Evolutionary conservation across 2,888 invertebrate species (phyloP).

Genomic region (Eilema sororculum): DNA sequence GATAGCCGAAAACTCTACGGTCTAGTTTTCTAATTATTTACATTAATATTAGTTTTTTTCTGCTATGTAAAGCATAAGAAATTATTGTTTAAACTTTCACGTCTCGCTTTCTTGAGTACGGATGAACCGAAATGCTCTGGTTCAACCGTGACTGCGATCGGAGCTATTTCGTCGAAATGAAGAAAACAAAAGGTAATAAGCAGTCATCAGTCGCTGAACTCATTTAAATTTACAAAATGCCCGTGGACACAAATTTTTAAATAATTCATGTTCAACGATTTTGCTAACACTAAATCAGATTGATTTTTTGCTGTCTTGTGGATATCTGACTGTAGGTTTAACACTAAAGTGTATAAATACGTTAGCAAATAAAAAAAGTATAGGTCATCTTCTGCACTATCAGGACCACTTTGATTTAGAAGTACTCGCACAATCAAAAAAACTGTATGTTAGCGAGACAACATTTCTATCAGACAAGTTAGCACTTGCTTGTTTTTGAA

Average conservation of each 20-base stretch:
- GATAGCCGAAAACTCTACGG: conserved; percentile 9
- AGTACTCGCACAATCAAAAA: too few species aligned
- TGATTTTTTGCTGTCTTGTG: background rate
- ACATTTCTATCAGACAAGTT: too few species aligned
- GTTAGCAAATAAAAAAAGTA: too few species aligned
- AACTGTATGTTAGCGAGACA: too few species aligned
- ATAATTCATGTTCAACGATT: background rate
- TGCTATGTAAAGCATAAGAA: conserved; percentile 15
- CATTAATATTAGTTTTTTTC: conserved; percentile 8
- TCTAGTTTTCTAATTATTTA: conserved; percentile 16
- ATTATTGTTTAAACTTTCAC: conserved; percentile 15
- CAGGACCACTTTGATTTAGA: too few species aligned
- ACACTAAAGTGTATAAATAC: background rate
- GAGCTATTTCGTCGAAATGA: background rate
- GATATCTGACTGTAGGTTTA: background rate
- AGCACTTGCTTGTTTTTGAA: too few species aligned
- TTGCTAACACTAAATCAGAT: background rate
- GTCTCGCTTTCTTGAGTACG: conserved; percentile 18
- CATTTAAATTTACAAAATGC: background rate
- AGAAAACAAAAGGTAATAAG: background rate
- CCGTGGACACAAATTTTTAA: background rate
- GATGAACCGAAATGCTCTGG: conserved; percentile 7
- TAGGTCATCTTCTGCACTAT: too few species aligned
- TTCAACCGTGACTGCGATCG: background rate
- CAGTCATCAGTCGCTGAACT: background rate